A percentile compares a stretch with the other conserved stretches of the same genome.
Conservation (phyloP, 2,888 invertebrate genomes). For the Orgyia antiqua region DNA sequence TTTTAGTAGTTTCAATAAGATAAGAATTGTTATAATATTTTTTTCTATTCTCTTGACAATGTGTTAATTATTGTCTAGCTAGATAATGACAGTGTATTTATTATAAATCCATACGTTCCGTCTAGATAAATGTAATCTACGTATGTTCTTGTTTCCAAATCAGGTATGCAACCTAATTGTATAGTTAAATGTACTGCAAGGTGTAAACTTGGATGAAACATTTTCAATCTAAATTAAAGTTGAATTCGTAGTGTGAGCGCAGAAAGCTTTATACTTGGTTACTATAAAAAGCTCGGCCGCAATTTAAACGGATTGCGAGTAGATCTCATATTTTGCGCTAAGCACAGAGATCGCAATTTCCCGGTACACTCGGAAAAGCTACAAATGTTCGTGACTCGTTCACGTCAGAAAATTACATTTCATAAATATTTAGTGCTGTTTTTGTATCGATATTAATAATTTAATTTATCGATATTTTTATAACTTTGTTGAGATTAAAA, state of each 20-base stretch:
- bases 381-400: constrained; percentile 72
- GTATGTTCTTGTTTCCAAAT: no score
- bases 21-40: no score
- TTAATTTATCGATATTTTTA: constrained; percentile 20
- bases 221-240: constrained; percentile 25
- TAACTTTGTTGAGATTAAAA: no score
- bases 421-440: constrained; percentile 65
- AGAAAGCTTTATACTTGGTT: constrained; percentile 33
- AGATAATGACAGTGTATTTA: no score
- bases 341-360: constrained; percentile 62
- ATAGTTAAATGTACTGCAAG: constrained; percentile 7
- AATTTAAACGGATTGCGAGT: constrained; percentile 67
- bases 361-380: constrained; percentile 72
- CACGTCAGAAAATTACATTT: constrained; percentile 76
- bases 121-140: no score
- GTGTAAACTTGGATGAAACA: constrained; percentile 13
- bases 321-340: constrained; percentile 66
- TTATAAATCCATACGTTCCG: no score
- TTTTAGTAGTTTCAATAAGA: no score
- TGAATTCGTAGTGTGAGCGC: constrained; percentile 7
- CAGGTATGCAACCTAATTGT: no score
- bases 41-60: no score
- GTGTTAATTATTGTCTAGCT: no score
- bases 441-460: no score
- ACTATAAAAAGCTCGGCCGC: constrained; percentile 61